Conservation (phyloP, 2,113 vertebrate genomes). For the Oryzias celebensis region DNA sequence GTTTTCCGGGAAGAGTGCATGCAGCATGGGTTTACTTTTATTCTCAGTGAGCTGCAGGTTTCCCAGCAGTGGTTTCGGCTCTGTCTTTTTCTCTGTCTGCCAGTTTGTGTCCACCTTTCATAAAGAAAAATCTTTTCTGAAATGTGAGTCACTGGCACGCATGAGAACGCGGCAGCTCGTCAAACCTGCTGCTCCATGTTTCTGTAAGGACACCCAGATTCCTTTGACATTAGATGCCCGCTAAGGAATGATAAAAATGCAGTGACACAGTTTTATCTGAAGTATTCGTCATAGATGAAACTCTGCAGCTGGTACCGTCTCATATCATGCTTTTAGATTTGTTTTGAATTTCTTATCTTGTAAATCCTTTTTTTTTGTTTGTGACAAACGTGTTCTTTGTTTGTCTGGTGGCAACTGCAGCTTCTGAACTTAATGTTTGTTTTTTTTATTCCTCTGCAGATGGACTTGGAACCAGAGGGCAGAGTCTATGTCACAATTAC, state of each 20-base stretch:
- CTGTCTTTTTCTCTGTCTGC: neutral
- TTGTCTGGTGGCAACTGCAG: neutral
- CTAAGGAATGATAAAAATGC: constrained; percentile 27
- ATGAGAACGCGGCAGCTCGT: constrained; percentile 24
- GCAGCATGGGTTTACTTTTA: constrained; percentile 22
- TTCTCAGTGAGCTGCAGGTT: constrained; percentile 21
- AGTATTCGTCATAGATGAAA: neutral
- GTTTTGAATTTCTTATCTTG: neutral
- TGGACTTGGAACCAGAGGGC: constrained; percentile 96
- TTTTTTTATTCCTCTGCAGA: constrained; percentile 72
- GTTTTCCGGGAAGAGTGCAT: constrained; percentile 29
- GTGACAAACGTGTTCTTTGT: too few relatives aligned
- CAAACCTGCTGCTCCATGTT: constrained; percentile 34
- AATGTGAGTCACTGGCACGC: constrained; percentile 5
- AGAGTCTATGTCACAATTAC: constrained; percentile 89
- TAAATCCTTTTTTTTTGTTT: too few relatives aligned
- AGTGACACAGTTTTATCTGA: neutral
- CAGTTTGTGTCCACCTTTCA: neutral
- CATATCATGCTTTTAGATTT: neutral
- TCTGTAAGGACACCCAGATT: constrained; percentile 30
- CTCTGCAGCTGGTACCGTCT: neutral
- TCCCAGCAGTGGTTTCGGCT: constrained; percentile 43
- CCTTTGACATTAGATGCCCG: constrained; percentile 1
- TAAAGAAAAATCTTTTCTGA: neutral
- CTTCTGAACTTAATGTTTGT: neutral